Conservation (phyloP, 2,113 vertebrate genomes). For the Elephantulus edwardii region DNA sequence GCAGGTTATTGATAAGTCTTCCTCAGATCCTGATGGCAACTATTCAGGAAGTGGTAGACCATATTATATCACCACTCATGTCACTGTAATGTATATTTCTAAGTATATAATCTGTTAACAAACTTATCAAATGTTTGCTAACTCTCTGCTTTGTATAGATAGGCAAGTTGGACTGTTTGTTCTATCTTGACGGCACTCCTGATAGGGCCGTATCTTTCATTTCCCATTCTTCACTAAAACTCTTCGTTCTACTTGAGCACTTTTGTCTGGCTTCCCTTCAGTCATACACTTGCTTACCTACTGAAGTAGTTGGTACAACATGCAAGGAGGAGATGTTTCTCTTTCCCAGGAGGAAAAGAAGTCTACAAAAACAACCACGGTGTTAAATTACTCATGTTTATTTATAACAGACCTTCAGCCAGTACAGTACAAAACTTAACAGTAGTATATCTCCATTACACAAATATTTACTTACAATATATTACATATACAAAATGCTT, state of each 20-base stretch:
- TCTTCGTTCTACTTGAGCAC: not conserved
- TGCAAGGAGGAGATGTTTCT: not conserved
- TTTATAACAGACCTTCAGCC: slow-evolving; percentile 91
- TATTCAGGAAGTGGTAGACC: not conserved
- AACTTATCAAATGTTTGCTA: slow-evolving; percentile 12
- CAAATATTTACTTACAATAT: slow-evolving; percentile 92
- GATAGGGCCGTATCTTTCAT: not conserved
- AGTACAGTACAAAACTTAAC: slow-evolving; percentile 95
- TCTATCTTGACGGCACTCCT: not conserved
- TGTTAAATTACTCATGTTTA: slow-evolving; percentile 90
- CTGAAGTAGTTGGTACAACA: slow-evolving; percentile 17
- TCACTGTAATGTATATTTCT: not conserved
- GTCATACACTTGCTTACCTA: slow-evolving; percentile 10
- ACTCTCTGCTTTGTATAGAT: slow-evolving; percentile 30
- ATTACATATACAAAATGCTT: slow-evolving; percentile 90
- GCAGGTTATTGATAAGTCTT: too few relatives aligned
- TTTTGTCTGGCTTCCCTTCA: slow-evolving; percentile 4
- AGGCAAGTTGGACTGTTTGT: not conserved
- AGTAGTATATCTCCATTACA: slow-evolving; percentile 91
- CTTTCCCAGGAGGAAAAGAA: slow-evolving; percentile 44
- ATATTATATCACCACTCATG: not conserved
- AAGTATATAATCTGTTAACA: not conserved
- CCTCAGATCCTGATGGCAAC: too few relatives aligned
- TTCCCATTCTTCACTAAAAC: slow-evolving; percentile 3
- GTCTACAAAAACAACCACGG: slow-evolving; percentile 59